Evolutionary conservation across 2,797 vertebrate species (phyloP).

Genomic region (Chaetophractus vellerosus): DNA sequence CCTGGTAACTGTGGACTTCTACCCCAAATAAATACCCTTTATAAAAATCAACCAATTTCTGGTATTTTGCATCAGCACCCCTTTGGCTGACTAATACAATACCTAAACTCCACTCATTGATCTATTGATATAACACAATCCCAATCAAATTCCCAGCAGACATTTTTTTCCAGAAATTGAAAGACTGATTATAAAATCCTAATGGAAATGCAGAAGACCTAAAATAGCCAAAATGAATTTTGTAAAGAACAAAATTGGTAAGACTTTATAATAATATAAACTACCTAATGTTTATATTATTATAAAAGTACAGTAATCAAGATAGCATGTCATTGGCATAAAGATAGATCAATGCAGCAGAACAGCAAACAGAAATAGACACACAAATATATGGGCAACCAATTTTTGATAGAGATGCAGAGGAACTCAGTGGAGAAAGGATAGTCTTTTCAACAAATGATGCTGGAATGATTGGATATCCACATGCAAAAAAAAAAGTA

Average conservation of each 20-base stretch:
- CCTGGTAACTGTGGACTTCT: too few species aligned
- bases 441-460: constrained; percentile 35
- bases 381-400: background rate
- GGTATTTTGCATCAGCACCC: too few species aligned
- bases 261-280: too few species aligned
- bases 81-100: too few species aligned
- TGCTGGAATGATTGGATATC: background rate
- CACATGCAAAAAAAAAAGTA: background rate
- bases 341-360: background rate
- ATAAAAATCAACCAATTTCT: too few species aligned
- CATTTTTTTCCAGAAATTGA: constrained; percentile 11
- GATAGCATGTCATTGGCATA: background rate
- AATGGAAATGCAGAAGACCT: constrained; percentile 17
- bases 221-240: constrained; percentile 15
- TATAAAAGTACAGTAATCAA: background rate
- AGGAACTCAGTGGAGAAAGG: background rate
- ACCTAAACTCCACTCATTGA: background rate
- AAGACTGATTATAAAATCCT: constrained; percentile 22
- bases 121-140: constrained; percentile 38
- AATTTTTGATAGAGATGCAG: background rate
- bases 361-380: background rate
- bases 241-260: background rate
- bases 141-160: constrained; percentile 25
- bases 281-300: constrained; percentile 31
- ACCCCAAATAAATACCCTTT: too few species aligned